Evolutionary conservation across 2,113 vertebrate species (phyloP).

Genomic region (Seriola aureovittata): DNA sequence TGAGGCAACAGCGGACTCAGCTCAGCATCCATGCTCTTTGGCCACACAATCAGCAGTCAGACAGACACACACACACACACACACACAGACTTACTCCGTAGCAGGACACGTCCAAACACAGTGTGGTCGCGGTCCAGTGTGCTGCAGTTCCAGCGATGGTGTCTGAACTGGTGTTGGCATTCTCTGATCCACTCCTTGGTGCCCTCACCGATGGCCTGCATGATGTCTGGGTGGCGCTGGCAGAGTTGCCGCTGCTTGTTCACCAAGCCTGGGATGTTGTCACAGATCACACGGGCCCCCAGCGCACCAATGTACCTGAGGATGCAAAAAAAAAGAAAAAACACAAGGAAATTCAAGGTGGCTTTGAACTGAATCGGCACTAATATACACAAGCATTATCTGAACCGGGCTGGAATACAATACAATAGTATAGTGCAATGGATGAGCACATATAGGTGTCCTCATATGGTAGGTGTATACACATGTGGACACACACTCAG

Average conservation of each 20-base stretch:
- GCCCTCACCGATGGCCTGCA: conserved; percentile 97
- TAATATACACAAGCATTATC: background rate
- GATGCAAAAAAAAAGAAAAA: conserved; percentile 6
- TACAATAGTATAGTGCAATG: background rate
- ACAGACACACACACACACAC: background rate
- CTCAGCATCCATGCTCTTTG: background rate
- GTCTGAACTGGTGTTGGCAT: conserved; percentile 98
- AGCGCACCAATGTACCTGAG: conserved; percentile 95
- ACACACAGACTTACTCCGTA: conserved; percentile 90
- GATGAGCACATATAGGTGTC: background rate
- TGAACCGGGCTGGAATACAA: background rate
- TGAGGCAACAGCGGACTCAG: background rate
- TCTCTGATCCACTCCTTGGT: conserved; percentile 98
- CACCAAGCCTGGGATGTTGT: conserved; percentile 97
- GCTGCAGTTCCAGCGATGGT: conserved; percentile 99
- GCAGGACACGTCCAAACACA: conserved; percentile 95
- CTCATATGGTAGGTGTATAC: background rate
- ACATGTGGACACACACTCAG: conserved; percentile 19
- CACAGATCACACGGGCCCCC: conserved; percentile 95
- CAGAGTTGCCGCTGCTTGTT: conserved; percentile 97
- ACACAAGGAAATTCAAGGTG: background rate
- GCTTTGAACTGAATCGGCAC: background rate
- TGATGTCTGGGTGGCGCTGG: conserved; percentile 96
- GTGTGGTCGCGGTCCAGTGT: conserved; percentile 97
- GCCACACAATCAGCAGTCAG: background rate